These are phyloP conservation scores for Rutpela maculata DNA, from an alignment of 2,888 invertebrate species.

Conservation along the genomic window DNA sequence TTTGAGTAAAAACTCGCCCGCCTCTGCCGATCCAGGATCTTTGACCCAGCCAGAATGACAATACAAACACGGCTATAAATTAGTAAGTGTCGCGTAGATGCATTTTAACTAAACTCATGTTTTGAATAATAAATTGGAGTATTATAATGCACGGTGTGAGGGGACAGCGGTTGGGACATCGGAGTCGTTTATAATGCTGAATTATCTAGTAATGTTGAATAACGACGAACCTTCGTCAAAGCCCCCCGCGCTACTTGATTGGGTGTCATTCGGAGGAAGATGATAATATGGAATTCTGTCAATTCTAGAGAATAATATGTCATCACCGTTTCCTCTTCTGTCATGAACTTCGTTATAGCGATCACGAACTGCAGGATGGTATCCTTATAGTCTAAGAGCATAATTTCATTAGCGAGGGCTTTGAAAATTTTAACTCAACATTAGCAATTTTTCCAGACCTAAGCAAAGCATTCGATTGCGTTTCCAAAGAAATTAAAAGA, in stretches of 20 bases:
- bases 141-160: constrained; percentile 8
- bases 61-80: constrained; percentile 14
- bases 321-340: not conserved
- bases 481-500: too few species aligned
- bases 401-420: too few species aligned
- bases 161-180: not conserved
- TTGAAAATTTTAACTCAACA: too few species aligned
- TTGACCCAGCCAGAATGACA: constrained; percentile 3
- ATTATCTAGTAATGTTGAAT: not conserved
- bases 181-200: not conserved
- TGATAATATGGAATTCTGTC: not conserved
- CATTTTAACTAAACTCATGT: constrained; percentile 29
- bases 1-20: not conserved
- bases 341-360: not conserved
- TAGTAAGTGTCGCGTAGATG: constrained; percentile 19
- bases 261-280: constrained; percentile 2
- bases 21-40: not conserved
- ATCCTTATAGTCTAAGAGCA: too few species aligned
- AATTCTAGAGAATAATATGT: not conserved
- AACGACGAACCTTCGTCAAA: constrained; percentile 4
- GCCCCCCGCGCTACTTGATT: not conserved
- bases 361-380: not conserved
- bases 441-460: too few species aligned
- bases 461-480: too few species aligned
- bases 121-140: constrained; percentile 19